These are phyloP conservation scores for Vandiemenella viatica DNA, from an alignment of 2,888 invertebrate species.

Conservation along the genomic window DNA sequence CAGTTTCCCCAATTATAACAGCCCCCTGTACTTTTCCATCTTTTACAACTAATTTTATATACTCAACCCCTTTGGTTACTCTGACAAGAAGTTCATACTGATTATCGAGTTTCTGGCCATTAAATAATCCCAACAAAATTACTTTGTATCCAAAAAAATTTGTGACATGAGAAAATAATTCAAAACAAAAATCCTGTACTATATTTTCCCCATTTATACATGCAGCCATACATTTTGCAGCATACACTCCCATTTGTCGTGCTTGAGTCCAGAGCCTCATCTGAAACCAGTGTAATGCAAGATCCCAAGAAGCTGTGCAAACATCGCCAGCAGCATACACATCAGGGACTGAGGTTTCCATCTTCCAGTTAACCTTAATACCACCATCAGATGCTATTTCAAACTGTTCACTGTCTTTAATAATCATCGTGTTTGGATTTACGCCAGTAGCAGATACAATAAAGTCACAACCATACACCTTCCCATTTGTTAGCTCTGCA, in stretches of 20 bases:
- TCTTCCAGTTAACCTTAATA: conserved; percentile 65
- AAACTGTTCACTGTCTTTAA: conserved; percentile 28
- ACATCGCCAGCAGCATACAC: conserved; percentile 95
- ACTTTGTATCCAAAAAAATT: conserved; percentile 88
- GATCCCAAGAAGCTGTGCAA: conserved; percentile 65
- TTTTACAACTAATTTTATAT: conserved; percentile 75
- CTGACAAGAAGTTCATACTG: conserved; percentile 71
- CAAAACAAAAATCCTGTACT: conserved; percentile 89
- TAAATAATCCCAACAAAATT: conserved; percentile 78
- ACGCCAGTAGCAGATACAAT: conserved; percentile 95
- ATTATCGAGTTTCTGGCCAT: conserved; percentile 71
- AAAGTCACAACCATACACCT: conserved; percentile 66
- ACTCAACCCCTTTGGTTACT: conserved; percentile 64
- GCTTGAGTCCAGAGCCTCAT: conserved; percentile 98
- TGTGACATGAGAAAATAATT: conserved; percentile 93
- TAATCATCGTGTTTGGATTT: conserved; percentile 44
- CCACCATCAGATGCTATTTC: conserved; percentile 58
- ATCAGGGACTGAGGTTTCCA: conserved; percentile 61
- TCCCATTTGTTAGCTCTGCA: conserved; percentile 57
- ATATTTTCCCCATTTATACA: conserved; percentile 43
- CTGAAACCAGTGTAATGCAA: conserved; percentile 76
- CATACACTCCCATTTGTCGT: conserved; percentile 90
- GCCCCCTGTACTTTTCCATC: conserved; percentile 82
- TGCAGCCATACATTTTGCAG: conserved; percentile 75
- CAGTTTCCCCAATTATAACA: conserved; percentile 90